phyloP scores from a whole-genome alignment of 2,113 vertebrate species.

The Ranitomeya imitator region DNA sequence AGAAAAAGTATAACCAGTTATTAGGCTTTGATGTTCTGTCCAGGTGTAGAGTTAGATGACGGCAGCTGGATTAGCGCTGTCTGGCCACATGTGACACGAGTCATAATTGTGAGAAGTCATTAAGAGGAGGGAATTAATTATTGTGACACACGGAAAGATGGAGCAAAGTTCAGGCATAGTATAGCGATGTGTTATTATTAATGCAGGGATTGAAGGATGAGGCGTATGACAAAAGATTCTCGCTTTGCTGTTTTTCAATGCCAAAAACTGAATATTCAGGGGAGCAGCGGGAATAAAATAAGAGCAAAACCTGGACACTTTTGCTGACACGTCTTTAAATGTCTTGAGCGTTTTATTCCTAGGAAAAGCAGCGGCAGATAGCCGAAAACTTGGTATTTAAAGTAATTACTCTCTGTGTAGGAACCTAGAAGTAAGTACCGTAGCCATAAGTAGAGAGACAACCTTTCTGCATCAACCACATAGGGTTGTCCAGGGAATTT shows the following conservation, averaged over 20 bases:
- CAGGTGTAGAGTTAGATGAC: conserved; percentile 19
- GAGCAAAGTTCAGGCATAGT: not conserved
- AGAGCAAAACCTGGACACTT: too few relatives aligned
- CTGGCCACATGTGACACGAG: not conserved
- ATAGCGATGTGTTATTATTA: too few relatives aligned
- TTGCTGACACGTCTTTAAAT: too few relatives aligned
- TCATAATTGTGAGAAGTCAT: not conserved
- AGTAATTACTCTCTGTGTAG: not conserved
- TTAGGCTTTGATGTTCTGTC: not conserved
- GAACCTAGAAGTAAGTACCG: not conserved
- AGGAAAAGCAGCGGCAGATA: not conserved
- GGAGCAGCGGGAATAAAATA: too few relatives aligned
- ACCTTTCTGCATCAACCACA: not conserved
- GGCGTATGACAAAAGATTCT: too few relatives aligned
- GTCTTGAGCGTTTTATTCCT: not conserved
- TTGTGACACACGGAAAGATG: not conserved
- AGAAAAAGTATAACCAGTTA: not conserved
- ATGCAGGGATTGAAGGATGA: not conserved
- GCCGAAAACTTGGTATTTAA: not conserved
- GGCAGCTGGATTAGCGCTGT: not conserved
- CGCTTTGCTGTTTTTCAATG: too few relatives aligned
- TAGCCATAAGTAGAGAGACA: not conserved
- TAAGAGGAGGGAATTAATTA: not conserved
- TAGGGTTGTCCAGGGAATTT: not conserved
- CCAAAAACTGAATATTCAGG: too few relatives aligned